A percentile compares a stretch with the other conserved stretches of the same genome.
Evolutionary conservation across 2,797 vertebrate species (phyloP).

Genomic region (Sebastes nivosus): DNA sequence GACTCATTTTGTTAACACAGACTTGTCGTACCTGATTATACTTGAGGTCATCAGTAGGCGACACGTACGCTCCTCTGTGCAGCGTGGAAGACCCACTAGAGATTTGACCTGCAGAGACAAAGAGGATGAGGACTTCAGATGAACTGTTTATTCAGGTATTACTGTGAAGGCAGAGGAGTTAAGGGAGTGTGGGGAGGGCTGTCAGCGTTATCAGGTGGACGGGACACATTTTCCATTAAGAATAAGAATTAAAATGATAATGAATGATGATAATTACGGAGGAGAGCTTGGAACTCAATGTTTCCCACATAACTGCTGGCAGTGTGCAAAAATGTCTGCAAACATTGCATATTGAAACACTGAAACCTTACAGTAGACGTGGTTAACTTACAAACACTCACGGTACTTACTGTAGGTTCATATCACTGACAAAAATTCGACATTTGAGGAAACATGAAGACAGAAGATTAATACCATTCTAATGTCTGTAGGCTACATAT

Average conservation of each 20-base stretch:
- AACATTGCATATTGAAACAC: not conserved
- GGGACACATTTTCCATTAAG: not conserved
- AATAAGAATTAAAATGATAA: not conserved
- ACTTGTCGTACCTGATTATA: constrained; percentile 90
- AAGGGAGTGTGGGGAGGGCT: not conserved
- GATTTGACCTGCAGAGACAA: constrained; percentile 86
- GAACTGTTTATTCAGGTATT: not conserved
- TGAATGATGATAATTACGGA: not conserved
- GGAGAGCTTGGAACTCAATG: not conserved
- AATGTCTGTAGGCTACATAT: too few species aligned
- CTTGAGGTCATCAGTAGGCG: constrained; percentile 95
- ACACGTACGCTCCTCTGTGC: constrained; percentile 96
- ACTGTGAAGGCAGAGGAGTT: not conserved
- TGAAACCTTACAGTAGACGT: not conserved
- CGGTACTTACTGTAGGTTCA: not conserved
- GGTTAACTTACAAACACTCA: not conserved
- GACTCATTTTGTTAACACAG: not conserved
- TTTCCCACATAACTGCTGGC: not conserved
- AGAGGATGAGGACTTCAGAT: not conserved
- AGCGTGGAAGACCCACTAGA: constrained; percentile 92
- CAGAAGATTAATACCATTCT: too few species aligned
- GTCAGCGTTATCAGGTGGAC: not conserved
- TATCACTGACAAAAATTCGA: not conserved
- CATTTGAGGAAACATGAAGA: not conserved
- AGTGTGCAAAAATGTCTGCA: not conserved